phyloP scores from a whole-genome alignment of 2,797 vertebrate species.

The Sebastes steindachneri region DNA sequence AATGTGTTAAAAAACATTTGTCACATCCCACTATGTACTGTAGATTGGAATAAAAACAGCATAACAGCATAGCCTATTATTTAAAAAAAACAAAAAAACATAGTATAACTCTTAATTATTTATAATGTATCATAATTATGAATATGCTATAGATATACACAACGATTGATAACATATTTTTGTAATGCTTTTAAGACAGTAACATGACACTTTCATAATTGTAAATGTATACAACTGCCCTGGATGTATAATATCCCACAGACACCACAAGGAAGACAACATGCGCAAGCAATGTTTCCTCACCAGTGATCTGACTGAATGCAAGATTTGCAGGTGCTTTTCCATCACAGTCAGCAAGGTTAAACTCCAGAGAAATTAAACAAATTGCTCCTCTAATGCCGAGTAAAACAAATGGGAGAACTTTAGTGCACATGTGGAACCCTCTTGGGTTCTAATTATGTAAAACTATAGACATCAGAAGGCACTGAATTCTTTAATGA shows the following conservation, averaged over 20 bases:
- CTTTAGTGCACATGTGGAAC: constrained; percentile 82
- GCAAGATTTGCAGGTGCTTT: constrained; percentile 80
- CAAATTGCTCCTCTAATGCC: constrained; percentile 87
- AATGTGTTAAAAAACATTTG: background rate
- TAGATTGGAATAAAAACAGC: background rate
- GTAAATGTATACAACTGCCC: background rate
- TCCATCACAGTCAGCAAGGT: constrained; percentile 86
- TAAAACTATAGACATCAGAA: constrained; percentile 88
- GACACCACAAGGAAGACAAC: background rate
- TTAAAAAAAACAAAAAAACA: background rate
- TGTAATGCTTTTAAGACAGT: background rate
- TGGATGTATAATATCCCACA: constrained; percentile 14
- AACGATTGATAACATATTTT: background rate
- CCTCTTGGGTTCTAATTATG: constrained; percentile 89
- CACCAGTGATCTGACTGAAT: constrained; percentile 66
- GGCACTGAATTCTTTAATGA: constrained; percentile 87
- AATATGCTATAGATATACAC: background rate
- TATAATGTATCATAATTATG: background rate
- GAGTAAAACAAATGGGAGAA: constrained; percentile 87
- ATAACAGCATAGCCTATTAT: background rate
- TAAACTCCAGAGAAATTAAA: constrained; percentile 90
- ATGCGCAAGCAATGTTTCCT: constrained; percentile 46
- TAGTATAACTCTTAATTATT: background rate
- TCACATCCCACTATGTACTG: background rate
- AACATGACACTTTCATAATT: background rate